Base-by-base conservation (phyloP, 1,140 invertebrate genomes). In the Vanessa atalanta region DNA sequence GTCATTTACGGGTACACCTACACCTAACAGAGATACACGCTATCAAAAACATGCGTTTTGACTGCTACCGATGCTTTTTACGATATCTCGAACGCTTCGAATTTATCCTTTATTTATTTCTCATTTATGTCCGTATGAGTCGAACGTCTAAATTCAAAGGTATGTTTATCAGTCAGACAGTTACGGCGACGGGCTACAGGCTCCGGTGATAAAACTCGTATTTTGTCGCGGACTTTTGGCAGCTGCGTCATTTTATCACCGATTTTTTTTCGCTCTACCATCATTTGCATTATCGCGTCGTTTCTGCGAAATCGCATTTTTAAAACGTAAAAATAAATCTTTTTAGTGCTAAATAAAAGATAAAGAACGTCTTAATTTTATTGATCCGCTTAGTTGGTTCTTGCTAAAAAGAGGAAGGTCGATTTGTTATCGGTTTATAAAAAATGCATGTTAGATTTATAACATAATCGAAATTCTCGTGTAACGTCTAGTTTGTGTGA, bases 121-220 rank as follows among this genome's bases (percentile, higher is more conserved):
- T 81, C 79, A 83, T 87, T 82, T 81, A 78, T 75, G 68, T 71
- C 75, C 73, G 43, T 74, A 70, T 57, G 67, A 61, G 73, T 71
- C 72, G 70, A 80, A 87, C 77, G 83, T 88, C 87, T 88, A 87
- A 84, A 88, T 87, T 75, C 76, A 65, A 70, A 43, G 64, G 78
- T 63, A 63, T 76, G 65, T 83, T 84, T 86, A 86, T 88, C 83
- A 77, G 43, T 26, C 71, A 70, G 86, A 85, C 84, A 79, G 79
- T 61, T 78, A 87, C 85, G 84, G 82, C 83, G 73, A 47, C 71
- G 67, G 78, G 78, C 64, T 78, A 80, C 65, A 82, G 81, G 83
- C 73, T 37, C 65, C 70, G 79, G 78, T 65, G 83, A 84, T 85
- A 88, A 86, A 79, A 74, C 53, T 70, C 72, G 71, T 77, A 79